Base-by-base conservation (phyloP, 92 coral and sea anemone genomes). In the Paragorgia papillata region DNA sequence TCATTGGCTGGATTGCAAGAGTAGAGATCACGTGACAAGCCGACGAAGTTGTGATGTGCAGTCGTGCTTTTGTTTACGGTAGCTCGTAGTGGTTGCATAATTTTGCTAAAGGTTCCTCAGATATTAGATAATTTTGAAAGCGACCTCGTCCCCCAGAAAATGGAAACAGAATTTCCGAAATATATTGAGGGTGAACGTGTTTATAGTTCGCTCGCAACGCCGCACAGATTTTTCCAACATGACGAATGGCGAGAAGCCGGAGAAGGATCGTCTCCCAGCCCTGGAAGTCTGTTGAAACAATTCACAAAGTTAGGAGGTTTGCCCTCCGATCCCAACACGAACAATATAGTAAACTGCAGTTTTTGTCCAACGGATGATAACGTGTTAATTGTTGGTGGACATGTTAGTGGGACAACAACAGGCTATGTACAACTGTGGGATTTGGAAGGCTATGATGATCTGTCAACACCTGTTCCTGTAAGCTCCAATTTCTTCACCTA, bases 391-490 rank as follows among this genome's bases (percentile, higher is more conserved):
- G 29, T 22, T 15, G 31, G 13, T 22, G 33, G 30, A 56, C 22
- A 3, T 56, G 30, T 2, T 3, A 22, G 17, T 17, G 33, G 31
- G 3, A 7, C 33, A 7, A 22, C 62, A 66, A 96, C 96, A 2
- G 97, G 97, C 22, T 92, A 86, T 53, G 88, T 92, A 0, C 91
- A 92, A 44, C 80, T 89, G 28, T 89, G 97, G 97, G 89, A 88
- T 73, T 70, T 88, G 48, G 96, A 92, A 25, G 89, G 90, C 53
- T 9, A 28, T 5, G 29, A 56, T 17, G 29, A 24, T 1, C 28
- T 6, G 9, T 4, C 43, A 56, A 8, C 27, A 56, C 33, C 62
- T 12, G 2, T 22, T 7, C 62, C 62, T 21, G 62, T 56, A 21
- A 56, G 62, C 33, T 2, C 28, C 21, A 89, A 91, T 32, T 77